Conservation (phyloP, 2,797 vertebrate species). For the Centroberyx gerrardi region DNA sequence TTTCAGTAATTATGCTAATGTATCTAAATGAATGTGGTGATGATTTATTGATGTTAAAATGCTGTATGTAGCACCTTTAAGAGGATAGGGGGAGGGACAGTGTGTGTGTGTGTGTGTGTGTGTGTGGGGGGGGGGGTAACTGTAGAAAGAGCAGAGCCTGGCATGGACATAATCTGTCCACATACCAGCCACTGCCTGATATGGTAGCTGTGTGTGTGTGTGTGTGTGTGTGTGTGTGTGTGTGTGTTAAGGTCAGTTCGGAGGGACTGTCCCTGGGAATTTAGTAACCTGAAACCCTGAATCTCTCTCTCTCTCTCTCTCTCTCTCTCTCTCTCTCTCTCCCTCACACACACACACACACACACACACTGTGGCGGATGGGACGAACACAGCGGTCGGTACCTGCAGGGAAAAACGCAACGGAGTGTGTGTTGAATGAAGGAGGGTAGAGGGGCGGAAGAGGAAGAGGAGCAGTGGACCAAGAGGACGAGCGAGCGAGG, state of each 20-base stretch:
- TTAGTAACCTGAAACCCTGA: constrained; percentile 72
- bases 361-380: constrained; percentile 13
- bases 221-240: constrained; percentile 31
- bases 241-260: constrained; percentile 25
- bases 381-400: constrained; percentile 22
- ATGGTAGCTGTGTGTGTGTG: constrained; percentile 64
- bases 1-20: too few species aligned
- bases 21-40: too few species aligned
- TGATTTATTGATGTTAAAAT: too few species aligned
- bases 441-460: constrained; percentile 4
- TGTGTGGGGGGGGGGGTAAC: constrained; percentile 58
- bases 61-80: too few species aligned
- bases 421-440: constrained; percentile 13
- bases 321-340: constrained; percentile 1
- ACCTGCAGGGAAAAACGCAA: constrained; percentile 10
- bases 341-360: background rate
- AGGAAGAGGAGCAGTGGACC: background rate
- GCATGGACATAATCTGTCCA: constrained; percentile 73
- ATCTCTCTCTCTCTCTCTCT: constrained; percentile 5
- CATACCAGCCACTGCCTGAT: constrained; percentile 78
- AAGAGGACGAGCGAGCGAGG: background rate
- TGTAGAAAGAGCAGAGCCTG: constrained; percentile 66
- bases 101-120: constrained; percentile 34
- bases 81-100: background rate
- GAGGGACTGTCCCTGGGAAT: constrained; percentile 39